Evolutionary conservation across 2,113 vertebrate genomes (phyloP), one percentile per base, ranked within the genome.

Genomic region (Vimba vimba): DNA sequence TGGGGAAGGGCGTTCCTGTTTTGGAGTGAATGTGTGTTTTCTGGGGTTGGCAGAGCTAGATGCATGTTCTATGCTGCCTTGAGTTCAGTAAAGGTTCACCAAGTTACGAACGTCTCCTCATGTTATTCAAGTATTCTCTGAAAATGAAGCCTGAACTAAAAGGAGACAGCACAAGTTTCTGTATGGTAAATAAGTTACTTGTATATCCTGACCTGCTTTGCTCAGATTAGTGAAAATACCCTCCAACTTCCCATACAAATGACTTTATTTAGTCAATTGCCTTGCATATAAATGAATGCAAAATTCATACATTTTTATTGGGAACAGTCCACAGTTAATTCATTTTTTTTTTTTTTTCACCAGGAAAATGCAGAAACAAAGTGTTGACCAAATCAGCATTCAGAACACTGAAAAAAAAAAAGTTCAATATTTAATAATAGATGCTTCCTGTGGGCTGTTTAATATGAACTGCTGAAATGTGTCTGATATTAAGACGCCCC

Each of bases 271-370:
- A 43, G 10, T 73, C 36, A 43, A 73, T 50, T 3, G 1, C 71
- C 6, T 74, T 45, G 2, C 39, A 50, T 75, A 17, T 27, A 50
- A 75, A 75, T 47, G 43, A 75, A 75, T 27, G 43, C 73, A 47
- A 47, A 75, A 75, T 73, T 43, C 43, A 17, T 47, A 47, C 17
- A 27, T 75, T 75, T 68, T 68, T 68, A 68, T 15, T 50, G 73
- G 43, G 73, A 47, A 75, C 69, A 71, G 10, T 2, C 21, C 21
- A 75, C 0, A 25, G 43, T 47, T 27, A 43, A 2, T 43, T 43
- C 2, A n/a, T 4, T 33, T 33, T 33, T 33, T 33, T 33, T 33
- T 13, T 74, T 74, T 74, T 47, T 19, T 19, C 12, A 66, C 62
- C 11, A 66, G 30, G 11, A 12, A 66, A 66, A 15, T 75, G 71